Evolutionary conservation across 1,140 invertebrate genomes (phyloP).

Genomic region (Drosophila punjabiensis): DNA sequence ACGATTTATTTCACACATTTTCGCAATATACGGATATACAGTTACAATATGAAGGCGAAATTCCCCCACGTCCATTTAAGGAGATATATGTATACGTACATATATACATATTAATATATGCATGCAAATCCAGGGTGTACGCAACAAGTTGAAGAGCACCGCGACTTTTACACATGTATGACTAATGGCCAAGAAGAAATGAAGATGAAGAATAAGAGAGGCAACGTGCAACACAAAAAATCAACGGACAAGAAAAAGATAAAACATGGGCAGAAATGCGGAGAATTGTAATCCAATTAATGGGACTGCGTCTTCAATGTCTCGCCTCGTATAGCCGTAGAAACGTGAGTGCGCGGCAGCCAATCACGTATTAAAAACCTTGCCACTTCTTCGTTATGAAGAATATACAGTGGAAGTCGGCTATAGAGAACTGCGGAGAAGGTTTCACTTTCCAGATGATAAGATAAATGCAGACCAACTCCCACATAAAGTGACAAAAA

Average conservation of each 20-base stretch:
- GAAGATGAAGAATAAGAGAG: constrained; percentile 34
- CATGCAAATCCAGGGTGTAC: constrained; percentile 25
- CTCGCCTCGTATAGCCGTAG: constrained; percentile 25
- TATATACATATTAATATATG: neutral
- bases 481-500: constrained; percentile 13
- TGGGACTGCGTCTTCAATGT: constrained; percentile 57
- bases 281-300: constrained; percentile 77
- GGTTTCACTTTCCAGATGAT: neutral
- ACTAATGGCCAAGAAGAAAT: constrained; percentile 46
- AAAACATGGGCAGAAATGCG: too few relatives aligned
- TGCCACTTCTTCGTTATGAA: constrained; percentile 25
- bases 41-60: constrained; percentile 55
- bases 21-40: constrained; percentile 52
- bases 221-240: too few relatives aligned
- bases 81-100: constrained; percentile 24
- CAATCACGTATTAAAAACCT: constrained; percentile 36
- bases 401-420: constrained; percentile 26
- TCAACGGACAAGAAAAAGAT: too few relatives aligned
- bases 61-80: constrained; percentile 50
- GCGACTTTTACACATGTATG: constrained; percentile 30
- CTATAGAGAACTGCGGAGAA: neutral
- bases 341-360: constrained; percentile 37
- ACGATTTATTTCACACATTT: constrained; percentile 44
- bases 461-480: constrained; percentile 3
- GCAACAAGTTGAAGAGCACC: constrained; percentile 69